phyloP scores from a whole-genome alignment of 2,797 vertebrate species.

The Helarctos malayanus region DNA sequence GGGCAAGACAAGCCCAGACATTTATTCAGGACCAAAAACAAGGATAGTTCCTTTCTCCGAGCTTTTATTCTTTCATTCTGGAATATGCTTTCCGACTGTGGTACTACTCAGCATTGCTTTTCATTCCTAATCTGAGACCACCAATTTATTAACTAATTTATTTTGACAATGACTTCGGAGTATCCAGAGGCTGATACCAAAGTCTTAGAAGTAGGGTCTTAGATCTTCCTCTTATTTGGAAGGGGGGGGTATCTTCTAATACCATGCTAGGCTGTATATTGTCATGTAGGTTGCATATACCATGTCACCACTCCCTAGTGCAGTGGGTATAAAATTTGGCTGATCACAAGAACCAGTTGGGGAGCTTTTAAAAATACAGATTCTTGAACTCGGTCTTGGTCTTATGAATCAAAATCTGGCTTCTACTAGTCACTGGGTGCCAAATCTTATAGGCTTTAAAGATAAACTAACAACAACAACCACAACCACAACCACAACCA shows the following conservation, averaged over 20 bases:
- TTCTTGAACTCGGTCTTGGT: neutral
- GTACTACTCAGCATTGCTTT: neutral
- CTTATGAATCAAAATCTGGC: neutral
- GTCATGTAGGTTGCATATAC: neutral
- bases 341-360: neutral
- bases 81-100: neutral
- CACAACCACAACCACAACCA: neutral
- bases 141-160: neutral
- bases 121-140: neutral
- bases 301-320: neutral
- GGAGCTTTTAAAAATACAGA: neutral
- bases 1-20: neutral
- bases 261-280: neutral
- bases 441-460: neutral
- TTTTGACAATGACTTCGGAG: neutral
- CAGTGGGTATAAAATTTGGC: neutral
- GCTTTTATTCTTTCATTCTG: neutral
- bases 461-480: neutral
- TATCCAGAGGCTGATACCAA: neutral
- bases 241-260: neutral
- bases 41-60: neutral
- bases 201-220: neutral
- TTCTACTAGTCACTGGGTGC: neutral
- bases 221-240: neutral
- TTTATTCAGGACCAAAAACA: neutral